Evolutionary conservation across 2,113 vertebrate species (phyloP).

Genomic region (Microtus richardsoni): DNA sequence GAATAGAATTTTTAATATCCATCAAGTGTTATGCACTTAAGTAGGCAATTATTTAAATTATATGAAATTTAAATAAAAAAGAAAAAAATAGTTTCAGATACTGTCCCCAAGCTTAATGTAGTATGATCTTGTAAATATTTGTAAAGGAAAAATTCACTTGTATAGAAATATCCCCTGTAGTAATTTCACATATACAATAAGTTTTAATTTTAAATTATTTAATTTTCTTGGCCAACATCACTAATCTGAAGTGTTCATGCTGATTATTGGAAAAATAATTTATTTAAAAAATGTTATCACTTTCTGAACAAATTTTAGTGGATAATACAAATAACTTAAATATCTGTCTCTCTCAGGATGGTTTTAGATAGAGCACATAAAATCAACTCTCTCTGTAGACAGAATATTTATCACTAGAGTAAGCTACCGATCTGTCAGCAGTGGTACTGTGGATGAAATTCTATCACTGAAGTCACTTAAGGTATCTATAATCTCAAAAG

Average conservation of each 20-base stretch:
- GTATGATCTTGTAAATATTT: conserved; percentile 42
- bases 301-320: conserved; percentile 54
- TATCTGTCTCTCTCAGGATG: not conserved
- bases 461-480: not conserved
- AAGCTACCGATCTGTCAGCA: fast-evolving
- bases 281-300: conserved; percentile 18
- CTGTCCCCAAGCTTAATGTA: conserved; percentile 8
- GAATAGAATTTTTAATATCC: not conserved
- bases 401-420: not conserved
- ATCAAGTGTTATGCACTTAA: conserved; percentile 17
- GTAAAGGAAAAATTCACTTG: conserved; percentile 58
- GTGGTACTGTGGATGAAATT: not conserved
- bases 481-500: not conserved
- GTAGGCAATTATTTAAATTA: conserved; percentile 48
- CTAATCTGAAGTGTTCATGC: not conserved
- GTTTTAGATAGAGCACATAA: not conserved
- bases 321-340: conserved; percentile 35
- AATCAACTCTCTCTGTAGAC: not conserved
- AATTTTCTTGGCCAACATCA: conserved; percentile 9
- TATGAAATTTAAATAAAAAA: conserved; percentile 30
- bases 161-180: conserved; percentile 41
- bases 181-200: not conserved
- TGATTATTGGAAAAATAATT: conserved; percentile 38
- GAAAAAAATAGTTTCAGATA: conserved; percentile 34
- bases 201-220: conserved; percentile 17